Base-by-base conservation (phyloP, 1,140 invertebrate genomes). In the Brachionus paranguensis region DNA sequence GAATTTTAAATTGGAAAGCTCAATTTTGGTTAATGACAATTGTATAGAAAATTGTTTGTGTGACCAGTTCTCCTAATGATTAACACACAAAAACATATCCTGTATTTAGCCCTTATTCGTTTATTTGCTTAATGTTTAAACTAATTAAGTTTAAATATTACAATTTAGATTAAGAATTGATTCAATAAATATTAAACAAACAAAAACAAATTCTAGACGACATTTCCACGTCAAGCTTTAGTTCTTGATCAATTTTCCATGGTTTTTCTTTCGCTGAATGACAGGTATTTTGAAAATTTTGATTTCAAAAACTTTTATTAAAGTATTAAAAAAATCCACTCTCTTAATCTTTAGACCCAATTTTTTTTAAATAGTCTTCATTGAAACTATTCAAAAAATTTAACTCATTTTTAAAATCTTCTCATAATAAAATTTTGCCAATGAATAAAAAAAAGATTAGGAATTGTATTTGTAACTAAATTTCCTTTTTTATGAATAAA, bases 61-160 rank as follows among this genome's bases (percentile, higher is more conserved):
- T 10, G 53, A 24, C 53, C 10, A 60, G 17, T 20, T 72, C 14
- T 43, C 7, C 43, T 72, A 72, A 72, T 72, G 29, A 72, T 72
- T 72, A 72, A 20, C 68, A 72, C 68, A 72, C 68, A 72, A 72
- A 43, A 72, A 72, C 68, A 72, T 43, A 72, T 72, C 68, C 68
- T 72, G 68, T 72, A 47, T 72, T 72, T 72, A 72, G 37, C 68
- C 68, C 68, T n/a, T 72, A 33, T 68, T 68, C 14, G 12, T 68
- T 17, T 68, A 41, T 68, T 68, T 68, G 65, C 33, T 68, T 68
- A 68, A 68, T 68, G 65, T 68, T 68, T 68, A 68, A 68, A 41
- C 37, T 72, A 72, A 72, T 72, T 72, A 72, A 72, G 37, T 72
- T 72, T 72, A 72, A 72, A 72, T 43, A 72, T 60, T 60, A 60